Base-by-base conservation (phyloP, 2,113 vertebrate species). In the Nothocercus julius region DNA sequence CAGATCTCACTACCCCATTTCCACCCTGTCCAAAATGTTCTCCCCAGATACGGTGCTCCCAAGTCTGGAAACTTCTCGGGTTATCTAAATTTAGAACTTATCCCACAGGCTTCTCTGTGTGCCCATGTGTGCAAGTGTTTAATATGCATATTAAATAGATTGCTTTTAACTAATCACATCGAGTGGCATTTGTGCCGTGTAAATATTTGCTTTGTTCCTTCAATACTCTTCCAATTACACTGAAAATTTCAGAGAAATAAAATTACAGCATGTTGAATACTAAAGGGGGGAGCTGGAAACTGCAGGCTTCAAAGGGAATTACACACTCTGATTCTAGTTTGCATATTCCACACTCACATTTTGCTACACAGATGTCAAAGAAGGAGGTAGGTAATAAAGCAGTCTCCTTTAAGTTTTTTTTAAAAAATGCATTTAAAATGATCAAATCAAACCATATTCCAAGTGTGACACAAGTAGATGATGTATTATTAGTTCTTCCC, bases 201-300 rank as follows among this genome's bases (percentile, higher is more conserved):
- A 96, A 96, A 97, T 95, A 97, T 94, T 95, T 96, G 85, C 91
- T 95, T 94, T 97, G 94, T 95, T 96, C 94, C 92, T 96, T 59
- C 77, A 82, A 84, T 74, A 58, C 42, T 80, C 91, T 74, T 91
- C 94, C 96, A 95, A 90, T 95, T 96, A 97, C 87, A 32, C 49
- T 32, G 68, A 85, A 89, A 88, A 38, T 85, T 64, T 85, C 87
- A 85, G 56, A 59, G 62, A 94, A 96, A 92, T 89, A 45, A 81
- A 90, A 92, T 96, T 92, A 90, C 54, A 84, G 84, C 68, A 83
- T 73, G 75, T 51, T 30, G 2, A 85, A 53, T 83, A 93, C 90
- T 96, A 94, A 95, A 93, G 82, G 75, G 61, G 54, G 44, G 42
- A 83, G 34, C 16, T 40, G 28, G 86, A 81, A 90, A 63, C 59